phyloP scores from a whole-genome alignment of 2,888 invertebrate species.

The Hyposoter didymator region DNA sequence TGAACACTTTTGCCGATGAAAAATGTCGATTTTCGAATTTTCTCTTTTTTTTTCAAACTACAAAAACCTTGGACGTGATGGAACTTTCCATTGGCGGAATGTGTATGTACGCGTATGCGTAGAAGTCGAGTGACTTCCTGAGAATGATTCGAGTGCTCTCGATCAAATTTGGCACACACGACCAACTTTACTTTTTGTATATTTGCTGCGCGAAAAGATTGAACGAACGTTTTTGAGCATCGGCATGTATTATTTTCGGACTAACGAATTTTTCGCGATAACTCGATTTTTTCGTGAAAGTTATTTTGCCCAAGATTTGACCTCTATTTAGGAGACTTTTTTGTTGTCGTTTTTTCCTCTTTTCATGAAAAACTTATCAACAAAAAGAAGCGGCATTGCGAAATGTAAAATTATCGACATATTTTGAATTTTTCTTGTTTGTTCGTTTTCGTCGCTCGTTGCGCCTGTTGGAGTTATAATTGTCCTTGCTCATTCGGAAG shows the following conservation, averaged over 20 bases:
- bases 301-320: background rate
- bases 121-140: background rate
- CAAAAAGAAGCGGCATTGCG: background rate
- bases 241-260: background rate
- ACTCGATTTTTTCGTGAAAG: background rate
- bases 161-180: constrained; percentile 8
- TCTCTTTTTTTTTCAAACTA: background rate
- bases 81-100: background rate
- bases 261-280: background rate
- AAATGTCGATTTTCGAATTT: background rate
- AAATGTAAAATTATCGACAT: background rate
- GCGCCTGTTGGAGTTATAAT: background rate
- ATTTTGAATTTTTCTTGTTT: background rate
- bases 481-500: background rate
- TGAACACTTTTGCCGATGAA: background rate
- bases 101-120: background rate
- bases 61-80: background rate
- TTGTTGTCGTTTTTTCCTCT: background rate
- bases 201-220: background rate
- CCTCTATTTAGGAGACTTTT: background rate
- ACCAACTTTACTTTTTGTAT: background rate
- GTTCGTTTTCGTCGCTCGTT: background rate
- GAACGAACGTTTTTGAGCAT: background rate
- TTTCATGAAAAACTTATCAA: background rate
- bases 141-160: constrained; percentile 3